Percentiles rank a stretch among this genome's conserved stretches.
Conservation (phyloP, 2,797 vertebrate genomes). For the Lagodon rhomboides region DNA sequence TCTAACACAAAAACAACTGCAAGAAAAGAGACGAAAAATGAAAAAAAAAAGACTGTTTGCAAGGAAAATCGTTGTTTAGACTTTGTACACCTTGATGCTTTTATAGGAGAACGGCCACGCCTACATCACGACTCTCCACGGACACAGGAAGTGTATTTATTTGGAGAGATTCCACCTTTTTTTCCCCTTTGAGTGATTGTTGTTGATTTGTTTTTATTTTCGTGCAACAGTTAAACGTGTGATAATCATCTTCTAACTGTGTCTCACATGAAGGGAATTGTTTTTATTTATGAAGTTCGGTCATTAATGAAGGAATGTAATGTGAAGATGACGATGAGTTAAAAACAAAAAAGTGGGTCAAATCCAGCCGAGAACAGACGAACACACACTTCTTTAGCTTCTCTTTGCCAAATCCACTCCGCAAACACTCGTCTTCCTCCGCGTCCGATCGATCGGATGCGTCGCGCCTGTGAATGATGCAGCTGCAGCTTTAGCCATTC, state of each 20-base stretch:
- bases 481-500: constrained; percentile 30
- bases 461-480: constrained; percentile 7
- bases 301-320: constrained; percentile 78
- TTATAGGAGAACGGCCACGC: constrained; percentile 89
- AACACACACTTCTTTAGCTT: constrained; percentile 34
- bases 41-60: constrained; percentile 68
- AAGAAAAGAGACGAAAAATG: constrained; percentile 53
- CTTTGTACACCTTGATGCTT: constrained; percentile 90
- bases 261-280: constrained; percentile 81
- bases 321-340: constrained; percentile 69
- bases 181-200: constrained; percentile 52
- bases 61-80: constrained; percentile 78
- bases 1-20: constrained; percentile 86
- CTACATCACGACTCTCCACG: constrained; percentile 75
- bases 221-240: constrained; percentile 68
- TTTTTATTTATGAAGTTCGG: constrained; percentile 89
- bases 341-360: constrained; percentile 17
- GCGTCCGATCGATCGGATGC: constrained; percentile 21
- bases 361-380: constrained; percentile 57
- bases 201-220: constrained; percentile 68
- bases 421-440: constrained; percentile 19
- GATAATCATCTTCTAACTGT: constrained; percentile 88
- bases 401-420: constrained; percentile 60
- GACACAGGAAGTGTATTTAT: constrained; percentile 83
- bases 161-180: constrained; percentile 81